Evolutionary conservation across 2,888 invertebrate genomes (phyloP).

Genomic region (Aleiodes testaceus): DNA sequence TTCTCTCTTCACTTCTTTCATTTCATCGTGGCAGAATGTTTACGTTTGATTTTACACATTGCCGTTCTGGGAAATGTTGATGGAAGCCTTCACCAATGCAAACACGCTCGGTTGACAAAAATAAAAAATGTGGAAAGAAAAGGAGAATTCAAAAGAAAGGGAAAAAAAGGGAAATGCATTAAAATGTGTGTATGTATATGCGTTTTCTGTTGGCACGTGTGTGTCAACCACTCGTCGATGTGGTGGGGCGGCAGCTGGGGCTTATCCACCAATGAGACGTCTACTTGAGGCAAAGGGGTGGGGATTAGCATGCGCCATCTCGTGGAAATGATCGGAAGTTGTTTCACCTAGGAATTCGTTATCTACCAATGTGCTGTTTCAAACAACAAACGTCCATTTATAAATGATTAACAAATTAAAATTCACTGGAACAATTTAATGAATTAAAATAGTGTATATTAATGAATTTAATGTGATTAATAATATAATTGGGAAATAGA

Average conservation of each 20-base stretch:
- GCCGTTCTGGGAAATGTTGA: too few relatives aligned
- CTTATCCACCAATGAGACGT: background rate
- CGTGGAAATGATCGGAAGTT: slow-evolving; percentile 49
- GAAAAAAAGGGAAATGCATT: slow-evolving; percentile 3
- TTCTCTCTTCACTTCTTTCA: background rate
- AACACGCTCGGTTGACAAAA: slow-evolving; percentile 27
- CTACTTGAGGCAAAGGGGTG: background rate
- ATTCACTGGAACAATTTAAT: slow-evolving; percentile 8
- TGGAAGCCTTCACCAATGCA: background rate
- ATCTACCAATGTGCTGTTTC: slow-evolving; percentile 12
- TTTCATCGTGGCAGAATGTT: background rate
- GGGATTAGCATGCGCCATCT: slow-evolving; percentile 58
- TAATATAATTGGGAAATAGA: slow-evolving; percentile 22
- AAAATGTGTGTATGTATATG: background rate
- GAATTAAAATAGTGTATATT: slow-evolving; percentile 29
- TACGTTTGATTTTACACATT: background rate
- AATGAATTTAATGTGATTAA: slow-evolving; percentile 15
- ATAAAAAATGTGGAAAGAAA: background rate
- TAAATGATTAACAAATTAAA: slow-evolving; percentile 22
- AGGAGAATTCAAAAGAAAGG: background rate
- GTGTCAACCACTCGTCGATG: background rate
- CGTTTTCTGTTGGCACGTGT: background rate
- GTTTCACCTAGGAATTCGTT: slow-evolving; percentile 32
- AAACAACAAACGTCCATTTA: background rate
- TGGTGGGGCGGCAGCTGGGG: background rate